phyloP scores from a whole-genome alignment of 2,797 vertebrate genomes.

The Cryptoblepharus egeriae region DNA sequence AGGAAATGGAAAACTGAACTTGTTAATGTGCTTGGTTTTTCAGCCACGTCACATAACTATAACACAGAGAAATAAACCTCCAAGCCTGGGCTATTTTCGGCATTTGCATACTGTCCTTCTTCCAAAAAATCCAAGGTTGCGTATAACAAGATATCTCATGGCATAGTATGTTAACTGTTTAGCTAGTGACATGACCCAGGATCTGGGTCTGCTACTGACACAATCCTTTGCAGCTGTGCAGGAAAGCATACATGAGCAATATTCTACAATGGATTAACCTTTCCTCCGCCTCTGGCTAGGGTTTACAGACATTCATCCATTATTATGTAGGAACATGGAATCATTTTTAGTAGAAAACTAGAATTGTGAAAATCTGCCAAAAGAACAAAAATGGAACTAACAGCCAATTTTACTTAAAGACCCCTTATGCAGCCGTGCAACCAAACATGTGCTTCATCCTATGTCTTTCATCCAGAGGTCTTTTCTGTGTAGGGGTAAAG shows the following conservation, averaged over 20 bases:
- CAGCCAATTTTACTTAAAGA: too few relatives aligned
- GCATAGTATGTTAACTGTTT: neutral
- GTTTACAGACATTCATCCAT: constrained; percentile 7
- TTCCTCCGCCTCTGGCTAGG: constrained; percentile 28
- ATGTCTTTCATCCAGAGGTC: too few relatives aligned
- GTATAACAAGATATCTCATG: neutral
- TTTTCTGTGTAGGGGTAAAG: too few relatives aligned
- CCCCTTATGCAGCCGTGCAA: too few relatives aligned
- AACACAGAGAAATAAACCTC: constrained; percentile 30
- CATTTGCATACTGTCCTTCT: too few relatives aligned
- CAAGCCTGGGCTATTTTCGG: constrained; percentile 33
- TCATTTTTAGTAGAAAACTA: constrained; percentile 38
- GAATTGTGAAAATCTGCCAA: neutral
- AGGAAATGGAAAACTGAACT: neutral
- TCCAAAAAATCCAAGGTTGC: neutral
- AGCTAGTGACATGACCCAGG: neutral
- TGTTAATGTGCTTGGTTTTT: neutral
- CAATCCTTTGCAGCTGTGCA: neutral
- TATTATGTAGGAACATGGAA: constrained; percentile 9
- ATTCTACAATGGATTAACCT: neutral
- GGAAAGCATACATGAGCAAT: neutral
- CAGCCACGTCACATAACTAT: neutral
- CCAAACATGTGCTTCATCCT: too few relatives aligned
- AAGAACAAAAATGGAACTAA: constrained; percentile 3
- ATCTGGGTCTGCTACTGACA: too few relatives aligned